Percentiles rank a stretch among this genome's conserved stretches.
Conservation (phyloP, 2,888 invertebrate species). For the Drosophila pseudotakahashii region DNA sequence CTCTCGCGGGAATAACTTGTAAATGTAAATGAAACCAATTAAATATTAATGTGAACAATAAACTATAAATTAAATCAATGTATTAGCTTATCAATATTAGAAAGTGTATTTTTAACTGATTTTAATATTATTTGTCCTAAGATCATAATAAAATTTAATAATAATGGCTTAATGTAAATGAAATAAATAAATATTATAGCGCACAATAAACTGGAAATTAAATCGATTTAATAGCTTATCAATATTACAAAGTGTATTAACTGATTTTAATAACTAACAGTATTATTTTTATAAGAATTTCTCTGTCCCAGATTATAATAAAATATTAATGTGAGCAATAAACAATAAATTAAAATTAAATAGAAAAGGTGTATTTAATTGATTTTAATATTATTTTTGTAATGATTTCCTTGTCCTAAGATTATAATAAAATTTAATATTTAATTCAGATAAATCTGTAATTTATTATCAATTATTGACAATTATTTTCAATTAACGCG, state of each 20-base stretch:
- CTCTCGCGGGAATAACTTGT: conserved; percentile 1
- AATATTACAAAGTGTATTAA: neutral
- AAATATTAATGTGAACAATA: conserved; percentile 9
- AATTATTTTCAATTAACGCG: conserved; percentile 3
- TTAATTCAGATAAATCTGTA: neutral
- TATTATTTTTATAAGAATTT: no score
- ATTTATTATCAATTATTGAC: no score
- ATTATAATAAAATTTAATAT: neutral
- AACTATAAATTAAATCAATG: neutral
- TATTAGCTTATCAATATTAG: neutral
- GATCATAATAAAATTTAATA: no score
- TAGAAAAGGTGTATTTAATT: no score
- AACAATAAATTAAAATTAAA: no score
- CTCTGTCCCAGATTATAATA: no score
- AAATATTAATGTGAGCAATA: no score
- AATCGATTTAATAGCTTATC: neutral
- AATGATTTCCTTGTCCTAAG: neutral
- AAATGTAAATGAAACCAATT: neutral
- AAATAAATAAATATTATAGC: conserved; percentile 4
- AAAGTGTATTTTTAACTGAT: neutral
- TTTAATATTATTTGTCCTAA: no score
- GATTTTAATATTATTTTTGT: neutral
- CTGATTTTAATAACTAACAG: no score
- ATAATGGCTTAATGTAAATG: neutral
- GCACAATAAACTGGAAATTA: neutral